phyloP scores from a whole-genome alignment of 2,888 invertebrate species.

The Eucera pruinosa region DNA sequence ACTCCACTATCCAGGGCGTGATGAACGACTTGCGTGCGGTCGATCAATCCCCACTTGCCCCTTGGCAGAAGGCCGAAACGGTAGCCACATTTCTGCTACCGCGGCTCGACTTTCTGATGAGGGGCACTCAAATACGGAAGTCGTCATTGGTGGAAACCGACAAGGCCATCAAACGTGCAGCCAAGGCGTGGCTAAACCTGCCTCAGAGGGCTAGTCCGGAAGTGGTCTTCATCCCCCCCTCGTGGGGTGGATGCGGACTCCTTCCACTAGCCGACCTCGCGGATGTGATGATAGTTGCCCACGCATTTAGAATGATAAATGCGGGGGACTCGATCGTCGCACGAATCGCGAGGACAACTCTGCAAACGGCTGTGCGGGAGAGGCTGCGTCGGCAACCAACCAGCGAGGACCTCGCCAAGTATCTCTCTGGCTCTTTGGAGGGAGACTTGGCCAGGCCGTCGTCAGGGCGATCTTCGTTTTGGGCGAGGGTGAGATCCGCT shows the following conservation, averaged over 20 bases:
- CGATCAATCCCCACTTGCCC: not conserved
- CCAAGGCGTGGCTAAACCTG: slow-evolving; percentile 74
- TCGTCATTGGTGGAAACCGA: not conserved
- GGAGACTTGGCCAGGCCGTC: slow-evolving; percentile 58
- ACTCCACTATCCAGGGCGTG: not conserved
- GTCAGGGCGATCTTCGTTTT: slow-evolving; percentile 46
- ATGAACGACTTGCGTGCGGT: not conserved
- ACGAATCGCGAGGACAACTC: slow-evolving; percentile 59
- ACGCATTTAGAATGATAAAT: slow-evolving; percentile 75
- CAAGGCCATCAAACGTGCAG: not conserved
- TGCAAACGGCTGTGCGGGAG: slow-evolving; percentile 52
- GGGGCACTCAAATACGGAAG: not conserved
- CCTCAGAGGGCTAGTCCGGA: slow-evolving; percentile 75
- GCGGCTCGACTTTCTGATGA: not conserved
- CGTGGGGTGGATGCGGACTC: slow-evolving; percentile 72
- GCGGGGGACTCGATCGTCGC: slow-evolving; percentile 63
- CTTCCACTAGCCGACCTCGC: slow-evolving; percentile 73
- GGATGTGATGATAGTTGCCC: slow-evolving; percentile 71
- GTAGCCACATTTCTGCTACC: not conserved
- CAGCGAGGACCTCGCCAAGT: slow-evolving; percentile 63
- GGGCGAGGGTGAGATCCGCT: slow-evolving; percentile 65
- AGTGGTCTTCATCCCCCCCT: slow-evolving; percentile 60
- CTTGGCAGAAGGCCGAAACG: slow-evolving; percentile 1
- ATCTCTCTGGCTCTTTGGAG: slow-evolving; percentile 66
- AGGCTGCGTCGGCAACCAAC: slow-evolving; percentile 36